These are phyloP conservation scores for Chelonus insularis DNA, from an alignment of 1,140 invertebrate species.

Conservation along the genomic window DNA sequence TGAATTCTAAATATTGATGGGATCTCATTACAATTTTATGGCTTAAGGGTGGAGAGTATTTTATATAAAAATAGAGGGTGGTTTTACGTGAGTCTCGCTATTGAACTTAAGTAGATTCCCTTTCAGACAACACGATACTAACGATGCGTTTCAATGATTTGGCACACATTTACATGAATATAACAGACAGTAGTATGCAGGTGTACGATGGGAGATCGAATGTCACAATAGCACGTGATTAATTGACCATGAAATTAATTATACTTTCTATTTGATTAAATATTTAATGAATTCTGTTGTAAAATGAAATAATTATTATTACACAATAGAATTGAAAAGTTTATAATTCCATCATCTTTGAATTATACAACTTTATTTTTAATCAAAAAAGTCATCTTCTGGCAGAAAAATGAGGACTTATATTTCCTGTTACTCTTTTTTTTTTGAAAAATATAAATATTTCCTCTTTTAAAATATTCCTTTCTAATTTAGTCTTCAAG, in stretches of 20 bases:
- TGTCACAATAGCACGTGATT: background rate
- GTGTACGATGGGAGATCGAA: slow-evolving; percentile 2
- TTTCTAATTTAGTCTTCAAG: no score
- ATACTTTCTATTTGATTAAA: slow-evolving; percentile 35
- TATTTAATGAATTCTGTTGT: slow-evolving; percentile 3
- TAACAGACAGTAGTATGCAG: slow-evolving; percentile 20
- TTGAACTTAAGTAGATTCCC: slow-evolving; percentile 33
- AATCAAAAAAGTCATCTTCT: no score
- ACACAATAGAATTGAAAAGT: no score
- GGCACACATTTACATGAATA: background rate
- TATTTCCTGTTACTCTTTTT: no score
- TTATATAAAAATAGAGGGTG: slow-evolving; percentile 20
- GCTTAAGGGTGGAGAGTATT: slow-evolving; percentile 23
- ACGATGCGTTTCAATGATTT: slow-evolving; percentile 19
- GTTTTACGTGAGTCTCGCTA: background rate
- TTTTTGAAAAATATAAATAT: no score
- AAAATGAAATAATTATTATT: no score
- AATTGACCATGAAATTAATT: slow-evolving; percentile 19
- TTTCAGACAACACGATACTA: background rate
- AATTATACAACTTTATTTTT: no score
- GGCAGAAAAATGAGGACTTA: no score
- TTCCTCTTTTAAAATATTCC: no score
- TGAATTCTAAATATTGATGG: slow-evolving; percentile 31
- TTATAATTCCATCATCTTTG: no score
- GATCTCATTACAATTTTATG: slow-evolving; percentile 35